These are phyloP conservation scores for Eupithecia centaureata DNA, from an alignment of 2,888 invertebrate genomes.

Conservation along the genomic window DNA sequence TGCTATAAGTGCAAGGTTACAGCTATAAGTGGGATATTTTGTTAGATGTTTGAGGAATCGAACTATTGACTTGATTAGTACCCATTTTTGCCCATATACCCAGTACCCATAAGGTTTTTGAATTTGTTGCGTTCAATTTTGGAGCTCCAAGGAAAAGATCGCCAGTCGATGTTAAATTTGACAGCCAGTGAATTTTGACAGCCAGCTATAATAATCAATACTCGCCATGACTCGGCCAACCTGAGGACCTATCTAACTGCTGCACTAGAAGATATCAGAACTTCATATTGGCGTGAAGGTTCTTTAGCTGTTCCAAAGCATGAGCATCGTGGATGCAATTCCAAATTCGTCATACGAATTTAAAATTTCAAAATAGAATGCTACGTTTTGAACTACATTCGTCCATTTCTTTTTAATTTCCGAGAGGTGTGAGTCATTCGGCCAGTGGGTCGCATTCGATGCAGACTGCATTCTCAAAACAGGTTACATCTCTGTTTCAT, in stretches of 20 bases:
- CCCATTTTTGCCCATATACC: too few species aligned
- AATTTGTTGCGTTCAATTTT: not conserved
- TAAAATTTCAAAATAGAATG: not conserved
- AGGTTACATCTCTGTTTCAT: constrained; percentile 50
- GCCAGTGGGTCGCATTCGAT: constrained; percentile 64
- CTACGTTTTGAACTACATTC: constrained; percentile 8
- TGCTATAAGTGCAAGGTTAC: constrained; percentile 6
- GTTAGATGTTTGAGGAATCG: constrained; percentile 9
- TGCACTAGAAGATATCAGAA: not conserved
- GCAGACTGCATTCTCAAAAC: constrained; percentile 60
- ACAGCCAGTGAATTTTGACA: not conserved
- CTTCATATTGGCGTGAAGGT: not conserved
- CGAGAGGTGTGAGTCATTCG: constrained; percentile 62
- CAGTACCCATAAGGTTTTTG: too few species aligned
- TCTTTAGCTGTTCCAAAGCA: not conserved
- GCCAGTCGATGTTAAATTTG: not conserved
- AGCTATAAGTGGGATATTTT: not conserved
- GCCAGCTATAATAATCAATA: too few species aligned
- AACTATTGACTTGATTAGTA: too few species aligned
- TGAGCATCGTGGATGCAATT: not conserved
- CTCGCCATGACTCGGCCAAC: not conserved
- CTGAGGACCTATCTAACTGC: not conserved
- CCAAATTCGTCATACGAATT: not conserved
- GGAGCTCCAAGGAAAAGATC: not conserved
- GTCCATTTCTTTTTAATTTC: constrained; percentile 31